phyloP scores from a whole-genome alignment of 2,888 invertebrate genomes.

The Apoderus coryli region DNA sequence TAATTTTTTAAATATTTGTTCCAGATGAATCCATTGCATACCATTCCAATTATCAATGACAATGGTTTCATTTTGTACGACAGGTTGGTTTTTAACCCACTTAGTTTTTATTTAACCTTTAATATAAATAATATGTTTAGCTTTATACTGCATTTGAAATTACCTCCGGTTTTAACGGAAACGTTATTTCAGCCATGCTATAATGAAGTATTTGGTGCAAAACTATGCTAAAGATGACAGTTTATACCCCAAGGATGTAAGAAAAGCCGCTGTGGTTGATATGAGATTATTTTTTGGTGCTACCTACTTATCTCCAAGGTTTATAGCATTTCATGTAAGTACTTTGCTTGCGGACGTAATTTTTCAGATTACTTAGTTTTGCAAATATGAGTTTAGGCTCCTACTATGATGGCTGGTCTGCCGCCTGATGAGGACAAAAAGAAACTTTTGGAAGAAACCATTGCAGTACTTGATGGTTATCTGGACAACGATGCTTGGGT shows the following conservation, averaged over 20 bases:
- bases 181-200: slow-evolving; percentile 50
- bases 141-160: background rate
- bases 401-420: slow-evolving; percentile 19
- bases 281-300: slow-evolving; percentile 47
- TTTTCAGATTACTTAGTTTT: too few relatives aligned
- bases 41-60: slow-evolving; percentile 57
- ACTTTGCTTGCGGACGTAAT: too few relatives aligned
- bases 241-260: slow-evolving; percentile 48
- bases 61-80: slow-evolving; percentile 56
- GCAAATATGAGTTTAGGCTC: too few relatives aligned
- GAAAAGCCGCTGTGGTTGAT: slow-evolving; percentile 45
- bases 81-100: slow-evolving; percentile 34
- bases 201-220: slow-evolving; percentile 48
- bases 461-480: slow-evolving; percentile 42
- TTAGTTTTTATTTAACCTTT: background rate
- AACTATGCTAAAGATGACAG: slow-evolving; percentile 50
- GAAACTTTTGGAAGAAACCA: slow-evolving; percentile 41
- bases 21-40: slow-evolving; percentile 58
- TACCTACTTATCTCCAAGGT: slow-evolving; percentile 39
- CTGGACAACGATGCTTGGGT: slow-evolving; percentile 45
- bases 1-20: too few relatives aligned
- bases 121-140: background rate
- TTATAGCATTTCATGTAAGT: slow-evolving; percentile 44
- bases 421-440: slow-evolving; percentile 19
- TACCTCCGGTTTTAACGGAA: too few relatives aligned